These are phyloP conservation scores for Drosophila nigrodunni DNA, from an alignment of 1,140 invertebrate genomes.

Conservation along the genomic window DNA sequence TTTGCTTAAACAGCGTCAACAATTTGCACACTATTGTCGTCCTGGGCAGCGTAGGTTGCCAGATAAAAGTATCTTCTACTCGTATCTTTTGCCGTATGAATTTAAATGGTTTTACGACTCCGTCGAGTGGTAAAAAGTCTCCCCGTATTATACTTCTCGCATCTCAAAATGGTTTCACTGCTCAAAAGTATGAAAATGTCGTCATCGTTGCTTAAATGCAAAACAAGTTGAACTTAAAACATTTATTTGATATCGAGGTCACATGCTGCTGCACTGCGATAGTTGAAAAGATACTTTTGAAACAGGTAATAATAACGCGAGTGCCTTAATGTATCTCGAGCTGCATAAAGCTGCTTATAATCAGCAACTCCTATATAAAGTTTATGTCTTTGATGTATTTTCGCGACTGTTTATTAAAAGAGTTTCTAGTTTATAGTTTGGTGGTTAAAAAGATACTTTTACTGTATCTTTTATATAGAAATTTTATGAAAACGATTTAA, in stretches of 20 bases:
- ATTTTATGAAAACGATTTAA: no score
- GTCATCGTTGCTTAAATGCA: background rate
- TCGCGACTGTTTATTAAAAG: no score
- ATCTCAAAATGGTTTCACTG: background rate
- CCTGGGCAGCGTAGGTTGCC: slow-evolving; percentile 23
- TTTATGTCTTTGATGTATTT: no score
- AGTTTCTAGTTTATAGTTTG: no score
- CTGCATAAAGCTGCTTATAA: no score
- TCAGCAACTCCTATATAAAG: no score
- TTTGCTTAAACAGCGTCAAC: slow-evolving; percentile 78
- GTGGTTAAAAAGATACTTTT: no score
- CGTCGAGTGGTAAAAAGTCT: slow-evolving; percentile 33
- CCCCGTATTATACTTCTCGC: slow-evolving; percentile 23
- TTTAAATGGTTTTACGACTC: slow-evolving; percentile 76
- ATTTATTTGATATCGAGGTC: background rate
- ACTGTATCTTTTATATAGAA: no score
- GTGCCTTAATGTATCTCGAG: no score
- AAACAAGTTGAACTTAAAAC: slow-evolving; percentile 5
- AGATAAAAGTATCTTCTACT: slow-evolving; percentile 59
- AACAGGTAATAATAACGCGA: no score
- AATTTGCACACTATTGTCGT: slow-evolving; percentile 78
- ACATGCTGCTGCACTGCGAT: background rate
- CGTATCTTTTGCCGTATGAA: slow-evolving; percentile 55
- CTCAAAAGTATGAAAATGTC: slow-evolving; percentile 8
- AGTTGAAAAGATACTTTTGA: background rate